Conservation (phyloP, 2,113 vertebrate genomes). For the Tonatia bakeri region DNA sequence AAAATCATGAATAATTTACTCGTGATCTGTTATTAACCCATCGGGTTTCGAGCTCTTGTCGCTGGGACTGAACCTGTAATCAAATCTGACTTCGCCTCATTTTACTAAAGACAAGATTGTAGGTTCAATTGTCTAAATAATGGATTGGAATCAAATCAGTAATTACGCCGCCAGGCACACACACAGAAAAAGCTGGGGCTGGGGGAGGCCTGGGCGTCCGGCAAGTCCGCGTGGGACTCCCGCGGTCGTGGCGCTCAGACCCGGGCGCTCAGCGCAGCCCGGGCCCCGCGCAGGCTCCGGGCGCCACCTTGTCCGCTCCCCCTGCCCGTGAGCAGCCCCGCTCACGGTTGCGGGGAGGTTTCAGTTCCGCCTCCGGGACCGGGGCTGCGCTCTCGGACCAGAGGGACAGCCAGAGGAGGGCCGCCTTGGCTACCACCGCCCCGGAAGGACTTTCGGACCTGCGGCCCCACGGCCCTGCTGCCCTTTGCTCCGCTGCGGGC, state of each 20-base stretch:
- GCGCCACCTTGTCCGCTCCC: background rate
- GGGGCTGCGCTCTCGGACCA: background rate
- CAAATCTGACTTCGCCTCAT: slow-evolving; percentile 78
- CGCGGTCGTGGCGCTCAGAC: background rate
- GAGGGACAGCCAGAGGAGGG: background rate
- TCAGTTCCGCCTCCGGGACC: background rate
- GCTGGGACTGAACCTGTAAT: slow-evolving; percentile 77
- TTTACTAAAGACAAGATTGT: slow-evolving; percentile 79
- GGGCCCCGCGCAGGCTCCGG: background rate
- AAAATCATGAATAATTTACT: slow-evolving; percentile 81
- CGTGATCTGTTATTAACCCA: slow-evolving; percentile 81
- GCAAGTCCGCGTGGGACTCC: slow-evolving; percentile 22
- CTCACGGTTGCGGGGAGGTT: background rate
- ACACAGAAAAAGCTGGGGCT: slow-evolving; percentile 52
- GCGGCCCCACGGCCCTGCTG: background rate
- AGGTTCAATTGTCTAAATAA: slow-evolving; percentile 79
- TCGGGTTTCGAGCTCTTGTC: slow-evolving; percentile 79
- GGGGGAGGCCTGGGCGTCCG: slow-evolving; percentile 48
- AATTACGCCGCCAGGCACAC: slow-evolving; percentile 72
- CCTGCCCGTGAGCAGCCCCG: background rate
- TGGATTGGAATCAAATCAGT: slow-evolving; percentile 79
- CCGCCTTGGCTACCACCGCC: background rate
- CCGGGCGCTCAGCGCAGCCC: background rate
- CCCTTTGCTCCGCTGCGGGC: background rate
- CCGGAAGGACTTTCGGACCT: slow-evolving; percentile 48